These are phyloP conservation scores for Lutjanus erythropterus DNA, from an alignment of 2,113 vertebrate species.

Conservation along the genomic window DNA sequence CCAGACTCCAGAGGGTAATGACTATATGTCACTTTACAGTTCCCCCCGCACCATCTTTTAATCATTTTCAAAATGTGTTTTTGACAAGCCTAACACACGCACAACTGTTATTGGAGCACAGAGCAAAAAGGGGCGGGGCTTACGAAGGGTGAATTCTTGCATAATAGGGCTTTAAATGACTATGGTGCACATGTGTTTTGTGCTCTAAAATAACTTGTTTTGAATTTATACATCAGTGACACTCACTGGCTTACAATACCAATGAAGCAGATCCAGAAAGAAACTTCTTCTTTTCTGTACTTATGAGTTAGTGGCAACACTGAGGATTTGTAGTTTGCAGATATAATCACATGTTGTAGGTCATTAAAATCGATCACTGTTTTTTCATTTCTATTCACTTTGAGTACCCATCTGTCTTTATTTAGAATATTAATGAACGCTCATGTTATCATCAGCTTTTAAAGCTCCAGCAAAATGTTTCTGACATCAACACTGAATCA, in stretches of 20 bases:
- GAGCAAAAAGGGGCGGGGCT: too few species aligned
- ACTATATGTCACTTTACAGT: too few species aligned
- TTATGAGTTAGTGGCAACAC: background rate
- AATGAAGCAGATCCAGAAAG: background rate
- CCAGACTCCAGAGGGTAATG: too few species aligned
- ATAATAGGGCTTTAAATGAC: too few species aligned
- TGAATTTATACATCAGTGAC: background rate
- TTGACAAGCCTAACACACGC: too few species aligned
- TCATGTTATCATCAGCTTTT: background rate
- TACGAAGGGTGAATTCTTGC: too few species aligned
- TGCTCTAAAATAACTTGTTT: background rate
- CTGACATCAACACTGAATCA: background rate
- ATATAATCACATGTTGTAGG: background rate
- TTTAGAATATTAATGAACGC: background rate
- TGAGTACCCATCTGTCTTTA: background rate
- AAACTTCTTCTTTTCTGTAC: background rate
- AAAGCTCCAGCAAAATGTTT: background rate
- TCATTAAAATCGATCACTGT: background rate
- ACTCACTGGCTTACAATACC: background rate
- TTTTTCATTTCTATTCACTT: background rate
- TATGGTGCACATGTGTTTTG: background rate
- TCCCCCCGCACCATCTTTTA: too few species aligned
- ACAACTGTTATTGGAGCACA: too few species aligned
- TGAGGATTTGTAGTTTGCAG: background rate
- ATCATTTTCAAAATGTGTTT: too few species aligned